These are phyloP conservation scores for Drosophila anomalata DNA, from an alignment of 2,888 invertebrate species.

Conservation along the genomic window DNA sequence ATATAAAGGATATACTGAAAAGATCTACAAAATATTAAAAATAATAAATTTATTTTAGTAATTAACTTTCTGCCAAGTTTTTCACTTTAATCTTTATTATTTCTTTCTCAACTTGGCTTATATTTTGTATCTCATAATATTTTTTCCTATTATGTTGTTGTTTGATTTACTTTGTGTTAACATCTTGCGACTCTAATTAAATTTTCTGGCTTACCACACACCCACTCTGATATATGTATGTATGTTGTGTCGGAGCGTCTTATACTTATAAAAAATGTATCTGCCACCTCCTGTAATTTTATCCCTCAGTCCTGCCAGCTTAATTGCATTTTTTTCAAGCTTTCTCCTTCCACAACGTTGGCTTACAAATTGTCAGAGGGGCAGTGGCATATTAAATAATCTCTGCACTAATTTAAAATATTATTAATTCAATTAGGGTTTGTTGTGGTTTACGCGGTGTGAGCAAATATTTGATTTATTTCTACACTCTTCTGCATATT, in stretches of 20 bases:
- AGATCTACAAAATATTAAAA: too few relatives aligned
- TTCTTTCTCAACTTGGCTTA: not conserved
- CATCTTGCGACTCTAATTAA: conserved; percentile 45
- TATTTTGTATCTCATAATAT: conserved; percentile 10
- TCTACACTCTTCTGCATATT: conserved; percentile 17
- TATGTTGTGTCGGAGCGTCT: too few relatives aligned
- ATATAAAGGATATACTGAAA: too few relatives aligned
- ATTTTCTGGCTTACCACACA: conserved; percentile 31
- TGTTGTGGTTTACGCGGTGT: not conserved
- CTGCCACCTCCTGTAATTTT: not conserved
- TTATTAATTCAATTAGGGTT: not conserved
- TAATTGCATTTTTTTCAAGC: conserved; percentile 54
- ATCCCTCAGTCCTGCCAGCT: conserved; percentile 18
- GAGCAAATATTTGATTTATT: conserved; percentile 10
- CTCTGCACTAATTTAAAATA: conserved; percentile 5
- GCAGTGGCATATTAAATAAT: conserved; percentile 22
- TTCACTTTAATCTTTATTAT: not conserved
- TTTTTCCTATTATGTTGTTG: conserved; percentile 14
- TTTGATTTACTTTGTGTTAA: conserved; percentile 14
- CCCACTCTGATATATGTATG: not conserved
- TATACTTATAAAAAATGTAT: conserved; percentile 1
- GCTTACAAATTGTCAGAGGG: not conserved
- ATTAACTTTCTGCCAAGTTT: too few relatives aligned
- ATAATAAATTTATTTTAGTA: too few relatives aligned
- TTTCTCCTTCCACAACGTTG: conserved; percentile 8